These are phyloP conservation scores for Sebastes itinus DNA, from an alignment of 2,797 vertebrate species.

Conservation along the genomic window DNA sequence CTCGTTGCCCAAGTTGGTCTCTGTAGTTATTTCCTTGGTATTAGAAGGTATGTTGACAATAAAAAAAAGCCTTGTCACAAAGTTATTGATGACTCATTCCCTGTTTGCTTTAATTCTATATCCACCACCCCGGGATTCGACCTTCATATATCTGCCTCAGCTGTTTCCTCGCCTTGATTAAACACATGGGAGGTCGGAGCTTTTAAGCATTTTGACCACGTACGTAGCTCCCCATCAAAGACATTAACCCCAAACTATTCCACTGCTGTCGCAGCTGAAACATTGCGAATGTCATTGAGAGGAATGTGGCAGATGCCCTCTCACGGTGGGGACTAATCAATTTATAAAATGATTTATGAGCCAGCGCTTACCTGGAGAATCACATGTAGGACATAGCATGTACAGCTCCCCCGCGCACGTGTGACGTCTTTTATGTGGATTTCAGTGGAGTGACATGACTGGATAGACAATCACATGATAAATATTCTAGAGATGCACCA, in stretches of 20 bases:
- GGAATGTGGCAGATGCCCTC: constrained; percentile 36
- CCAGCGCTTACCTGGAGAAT: not conserved
- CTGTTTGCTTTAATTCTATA: constrained; percentile 42
- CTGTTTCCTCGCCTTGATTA: constrained; percentile 48
- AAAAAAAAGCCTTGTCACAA: constrained; percentile 17
- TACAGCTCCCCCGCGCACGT: not conserved
- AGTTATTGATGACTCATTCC: constrained; percentile 56
- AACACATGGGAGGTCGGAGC: constrained; percentile 50
- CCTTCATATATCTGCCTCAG: constrained; percentile 61
- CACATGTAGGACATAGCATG: constrained; percentile 29
- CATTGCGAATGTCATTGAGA: constrained; percentile 49
- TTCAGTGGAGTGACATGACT: constrained; percentile 16
- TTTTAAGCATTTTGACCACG: constrained; percentile 59
- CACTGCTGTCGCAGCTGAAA: constrained; percentile 43
- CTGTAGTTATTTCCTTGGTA: not conserved
- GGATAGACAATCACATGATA: constrained; percentile 6
- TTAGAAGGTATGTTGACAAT: constrained; percentile 18
- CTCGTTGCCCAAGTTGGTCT: not conserved
- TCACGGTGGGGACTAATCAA: constrained; percentile 39
- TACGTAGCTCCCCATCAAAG: constrained; percentile 18
- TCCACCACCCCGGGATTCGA: constrained; percentile 11
- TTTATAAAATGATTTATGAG: constrained; percentile 46
- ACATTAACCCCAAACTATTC: constrained; percentile 52
- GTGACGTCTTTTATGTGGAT: constrained; percentile 13
- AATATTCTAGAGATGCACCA: not conserved